Evolutionary conservation across 2,113 vertebrate species (phyloP), one percentile per base, ranked within the genome.

Genomic region (Catagonus wagneri): DNA sequence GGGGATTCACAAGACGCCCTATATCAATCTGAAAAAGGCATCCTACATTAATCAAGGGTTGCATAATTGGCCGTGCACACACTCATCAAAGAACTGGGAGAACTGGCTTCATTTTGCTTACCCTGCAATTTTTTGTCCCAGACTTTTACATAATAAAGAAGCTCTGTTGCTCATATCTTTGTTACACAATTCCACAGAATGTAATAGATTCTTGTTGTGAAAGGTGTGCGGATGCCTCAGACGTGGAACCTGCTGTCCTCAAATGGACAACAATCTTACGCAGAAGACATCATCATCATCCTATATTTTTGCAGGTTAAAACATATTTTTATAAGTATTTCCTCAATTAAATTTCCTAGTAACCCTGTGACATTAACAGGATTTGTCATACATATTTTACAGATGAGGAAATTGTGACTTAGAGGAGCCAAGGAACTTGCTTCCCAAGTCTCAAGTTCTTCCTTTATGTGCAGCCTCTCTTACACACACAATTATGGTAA

Each of bases 341-440:
- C 54, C 76, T 95, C 79, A 81, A 81, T n/a, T 68, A 85, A 44
- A 84, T 84, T 92, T 94, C 36, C 74, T 66, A 89, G 83, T 54
- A 90, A 76, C 20, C 27, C 56, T 60, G 36, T 71, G 58, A 44
- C 27, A 93, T n/a, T 89, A 81, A 80, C 0, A 85, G 56, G 74
- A 94, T 89, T 22, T 80, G n/a, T 36, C 20, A 61, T 0, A 72
- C 1, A 58, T 9, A 83, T 79, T 89, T 93, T 76, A 85, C 58
- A 93, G 29, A 90, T 76, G 60, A 84, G 69, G 14, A 89, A 90
- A 90, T 1, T 65, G 10, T 71, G 52, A 63, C n/a, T 93, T 3
- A 86, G n/a, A 87, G 23, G 34, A 44, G 39, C 50, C 36, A 27
- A 85, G 66, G 61, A 76, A 83, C 34, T 66, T 76, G 20, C 20